These are phyloP conservation scores for Scylla paramamosain DNA, from an alignment of 1,140 invertebrate species.

Conservation along the genomic window DNA sequence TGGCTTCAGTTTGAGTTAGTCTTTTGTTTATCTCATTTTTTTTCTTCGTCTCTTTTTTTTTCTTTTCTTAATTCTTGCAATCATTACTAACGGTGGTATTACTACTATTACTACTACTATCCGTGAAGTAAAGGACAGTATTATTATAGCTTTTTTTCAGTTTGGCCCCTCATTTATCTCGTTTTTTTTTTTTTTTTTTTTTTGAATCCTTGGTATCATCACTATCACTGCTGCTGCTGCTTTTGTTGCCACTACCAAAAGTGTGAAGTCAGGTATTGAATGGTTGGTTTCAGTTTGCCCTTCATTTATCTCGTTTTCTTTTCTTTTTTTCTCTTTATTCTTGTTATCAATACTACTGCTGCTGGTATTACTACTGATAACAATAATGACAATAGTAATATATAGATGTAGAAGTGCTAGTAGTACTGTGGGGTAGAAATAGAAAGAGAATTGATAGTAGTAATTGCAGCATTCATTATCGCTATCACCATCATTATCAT, in stretches of 20 bases:
- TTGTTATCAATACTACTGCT: not conserved
- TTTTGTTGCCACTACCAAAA: no score
- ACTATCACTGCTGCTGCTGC: not conserved
- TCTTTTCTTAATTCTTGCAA: not conserved
- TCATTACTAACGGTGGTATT: not conserved
- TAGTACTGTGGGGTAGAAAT: no score
- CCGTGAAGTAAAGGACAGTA: no score
- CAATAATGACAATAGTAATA: no score
- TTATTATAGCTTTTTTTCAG: no score
- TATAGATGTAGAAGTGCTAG: no score
- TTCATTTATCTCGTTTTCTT: not conserved
- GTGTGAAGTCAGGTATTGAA: no score
- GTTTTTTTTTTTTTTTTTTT: not conserved
- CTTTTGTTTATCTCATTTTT: not conserved
- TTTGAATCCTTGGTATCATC: not conserved
- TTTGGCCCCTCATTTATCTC: not conserved
- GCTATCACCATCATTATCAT: no score
- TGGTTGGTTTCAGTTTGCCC: no score
- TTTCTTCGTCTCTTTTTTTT: not conserved
- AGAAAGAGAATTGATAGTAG: no score
- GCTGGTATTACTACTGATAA: not conserved
- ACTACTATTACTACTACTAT: not conserved
- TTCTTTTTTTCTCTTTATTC: not conserved
- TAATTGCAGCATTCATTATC: no score
- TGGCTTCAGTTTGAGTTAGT: no score